Evolutionary conservation across 2,113 vertebrate species (phyloP), one percentile per base, ranked within the genome.

Genomic region (Rynchops niger): DNA sequence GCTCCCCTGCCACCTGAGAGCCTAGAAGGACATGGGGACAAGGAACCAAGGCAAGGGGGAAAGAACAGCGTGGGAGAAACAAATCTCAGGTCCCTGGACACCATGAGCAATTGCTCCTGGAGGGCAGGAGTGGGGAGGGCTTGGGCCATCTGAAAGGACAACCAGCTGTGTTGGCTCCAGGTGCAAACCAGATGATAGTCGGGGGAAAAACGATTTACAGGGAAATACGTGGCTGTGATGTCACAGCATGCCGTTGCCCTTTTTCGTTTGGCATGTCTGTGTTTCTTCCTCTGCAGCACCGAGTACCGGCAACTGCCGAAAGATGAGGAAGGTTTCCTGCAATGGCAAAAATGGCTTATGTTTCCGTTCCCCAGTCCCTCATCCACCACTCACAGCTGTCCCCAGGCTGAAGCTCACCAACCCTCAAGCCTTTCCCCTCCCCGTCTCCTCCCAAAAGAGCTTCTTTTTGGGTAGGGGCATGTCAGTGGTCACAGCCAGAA

Each of bases 101-200:
- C 55, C 45, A 8, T n/a, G 29, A 85, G 49, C 43, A 83, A 11
- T 14, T 16, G 9, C 38, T 78, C 3, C 2, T 22, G 21, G 27
- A 38, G 43, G 25, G 34, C 1, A 1, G 10, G 3, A 15, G 3
- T 2, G 9, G 9, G 26, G 20, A 32, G 16, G 20, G 40, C 8
- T 50, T 92, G 49, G 69, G 38, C 26, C 13, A 34, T 50, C 32
- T 67, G 55, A 88, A 82, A 66, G 63, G 34, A 59, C 36, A n/a
- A 50, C 13, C 82, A 94, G 58, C 36, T 95, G 61, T 73, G 49
- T 14, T 93, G 92, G 65, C 66, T 89, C 4, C 0, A 49, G 34
- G 49, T 61, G 27, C n/a, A 58, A 71, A 49, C 29, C 52, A 66
- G 67, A 36, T 61, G 63, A 73, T 38, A 53, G 29, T 86, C 36